Percentiles rank a stretch among this genome's conserved stretches.
phyloP scores from a whole-genome alignment of 2,888 invertebrate genomes.

The Tetropium fuscum region DNA sequence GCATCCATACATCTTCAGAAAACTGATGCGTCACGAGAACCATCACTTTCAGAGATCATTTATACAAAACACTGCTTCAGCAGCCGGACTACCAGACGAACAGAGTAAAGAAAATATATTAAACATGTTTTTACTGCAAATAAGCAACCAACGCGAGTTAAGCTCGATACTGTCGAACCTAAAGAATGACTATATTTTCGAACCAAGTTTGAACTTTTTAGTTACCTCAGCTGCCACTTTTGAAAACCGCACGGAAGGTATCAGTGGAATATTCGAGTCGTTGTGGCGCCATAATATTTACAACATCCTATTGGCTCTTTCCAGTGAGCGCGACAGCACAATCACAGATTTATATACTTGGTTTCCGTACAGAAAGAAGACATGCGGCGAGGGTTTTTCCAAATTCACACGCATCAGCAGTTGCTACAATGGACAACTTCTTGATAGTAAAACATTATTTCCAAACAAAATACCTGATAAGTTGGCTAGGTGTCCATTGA shows the following conservation, averaged over 20 bases:
- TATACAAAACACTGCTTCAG: not conserved
- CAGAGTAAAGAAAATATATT: constrained; percentile 1
- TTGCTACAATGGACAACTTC: not conserved
- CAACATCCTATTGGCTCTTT: constrained; percentile 8
- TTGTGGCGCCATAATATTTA: constrained; percentile 14
- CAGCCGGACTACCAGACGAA: not conserved
- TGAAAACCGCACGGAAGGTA: not conserved
- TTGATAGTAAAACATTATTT: not conserved
- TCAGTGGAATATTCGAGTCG: constrained; percentile 7
- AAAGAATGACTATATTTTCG: not conserved
- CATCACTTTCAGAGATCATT: not conserved
- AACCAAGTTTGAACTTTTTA: constrained; percentile 6
- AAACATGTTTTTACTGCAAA: constrained; percentile 8
- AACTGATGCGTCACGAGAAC: not conserved
- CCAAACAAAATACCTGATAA: constrained; percentile 35
- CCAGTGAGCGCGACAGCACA: not conserved
- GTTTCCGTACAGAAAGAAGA: constrained; percentile 1
- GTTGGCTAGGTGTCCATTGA: constrained; percentile 36
- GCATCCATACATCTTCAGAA: not conserved
- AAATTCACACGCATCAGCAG: not conserved
- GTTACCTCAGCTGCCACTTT: not conserved
- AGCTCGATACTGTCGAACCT: not conserved
- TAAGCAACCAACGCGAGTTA: not conserved
- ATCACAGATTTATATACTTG: constrained; percentile 2
- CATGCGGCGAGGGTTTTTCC: not conserved